Conservation (phyloP, 2,797 vertebrate genomes). For the Sebastes matsubarae region DNA sequence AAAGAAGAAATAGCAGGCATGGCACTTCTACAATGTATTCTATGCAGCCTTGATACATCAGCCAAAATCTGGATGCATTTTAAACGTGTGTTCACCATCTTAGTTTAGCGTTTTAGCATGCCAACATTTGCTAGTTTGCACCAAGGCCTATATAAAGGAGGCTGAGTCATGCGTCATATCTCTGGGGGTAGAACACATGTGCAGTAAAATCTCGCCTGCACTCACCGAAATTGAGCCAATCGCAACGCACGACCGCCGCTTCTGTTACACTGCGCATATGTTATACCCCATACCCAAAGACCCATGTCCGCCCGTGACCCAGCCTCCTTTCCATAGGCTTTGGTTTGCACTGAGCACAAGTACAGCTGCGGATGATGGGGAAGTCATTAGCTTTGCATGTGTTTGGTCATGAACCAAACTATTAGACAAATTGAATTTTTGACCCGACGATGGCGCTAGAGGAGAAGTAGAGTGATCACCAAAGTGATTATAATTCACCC, state of each 20-base stretch:
- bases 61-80: neutral
- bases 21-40: neutral
- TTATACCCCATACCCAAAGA: no score
- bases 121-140: neutral
- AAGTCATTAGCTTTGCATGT: neutral
- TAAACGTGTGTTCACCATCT: neutral
- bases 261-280: no score
- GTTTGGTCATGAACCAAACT: neutral
- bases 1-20: neutral
- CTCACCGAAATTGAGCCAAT: no score
- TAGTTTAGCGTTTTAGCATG: neutral
- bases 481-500: neutral
- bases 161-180: no score
- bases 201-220: no score
- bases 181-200: no score
- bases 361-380: neutral
- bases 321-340: no score
- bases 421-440: neutral
- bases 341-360: neutral
- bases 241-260: no score
- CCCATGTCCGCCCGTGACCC: no score
- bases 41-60: neutral
- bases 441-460: neutral
- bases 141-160: no score
- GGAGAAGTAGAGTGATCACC: neutral